Percentiles rank a stretch among this genome's conserved stretches.
Evolutionary conservation across 2,113 vertebrate species (phyloP).

Genomic region (Todiramphus saurophagus): DNA sequence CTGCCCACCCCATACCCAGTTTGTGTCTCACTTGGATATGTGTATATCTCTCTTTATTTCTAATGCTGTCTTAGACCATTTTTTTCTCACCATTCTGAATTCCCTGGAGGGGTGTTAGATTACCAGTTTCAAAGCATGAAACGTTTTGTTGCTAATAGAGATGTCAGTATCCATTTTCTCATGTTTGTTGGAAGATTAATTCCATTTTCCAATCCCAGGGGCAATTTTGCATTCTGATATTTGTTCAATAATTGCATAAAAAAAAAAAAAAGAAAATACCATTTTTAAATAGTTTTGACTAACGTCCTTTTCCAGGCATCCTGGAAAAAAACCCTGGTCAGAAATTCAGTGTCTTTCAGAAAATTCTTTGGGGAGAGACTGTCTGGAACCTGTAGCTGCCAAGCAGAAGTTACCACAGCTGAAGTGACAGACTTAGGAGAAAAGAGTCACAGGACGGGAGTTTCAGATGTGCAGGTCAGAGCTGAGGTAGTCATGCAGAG

Average conservation of each 20-base stretch:
- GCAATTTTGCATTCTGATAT: slow-evolving; percentile 42
- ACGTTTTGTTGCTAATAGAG: slow-evolving; percentile 55
- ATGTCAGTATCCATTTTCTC: slow-evolving; percentile 36
- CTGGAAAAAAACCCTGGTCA: background rate
- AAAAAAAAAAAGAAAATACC: background rate
- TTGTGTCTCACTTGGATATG: background rate
- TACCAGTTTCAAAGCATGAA: slow-evolving; percentile 28
- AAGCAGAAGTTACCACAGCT: background rate
- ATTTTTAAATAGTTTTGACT: background rate
- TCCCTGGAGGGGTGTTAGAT: slow-evolving; percentile 4
- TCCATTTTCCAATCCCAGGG: slow-evolving; percentile 25
- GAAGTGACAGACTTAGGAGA: background rate
- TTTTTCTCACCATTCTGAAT: slow-evolving; percentile 8
- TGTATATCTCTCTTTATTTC: background rate
- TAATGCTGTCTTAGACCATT: background rate
- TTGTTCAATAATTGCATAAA: slow-evolving; percentile 23
- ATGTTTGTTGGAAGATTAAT: slow-evolving; percentile 46
- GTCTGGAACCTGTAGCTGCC: slow-evolving; percentile 19
- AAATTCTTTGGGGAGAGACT: slow-evolving; percentile 23
- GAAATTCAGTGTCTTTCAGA: slow-evolving; percentile 7
- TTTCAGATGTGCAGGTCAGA: background rate
- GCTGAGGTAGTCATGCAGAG: background rate
- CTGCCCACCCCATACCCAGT: background rate
- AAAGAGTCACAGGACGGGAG: background rate
- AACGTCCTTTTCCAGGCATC: slow-evolving; percentile 9